Evolutionary conservation across 2,797 vertebrate genomes (phyloP), one percentile per base, ranked within the genome.

Genomic region (Macrochelys suwanniensis): DNA sequence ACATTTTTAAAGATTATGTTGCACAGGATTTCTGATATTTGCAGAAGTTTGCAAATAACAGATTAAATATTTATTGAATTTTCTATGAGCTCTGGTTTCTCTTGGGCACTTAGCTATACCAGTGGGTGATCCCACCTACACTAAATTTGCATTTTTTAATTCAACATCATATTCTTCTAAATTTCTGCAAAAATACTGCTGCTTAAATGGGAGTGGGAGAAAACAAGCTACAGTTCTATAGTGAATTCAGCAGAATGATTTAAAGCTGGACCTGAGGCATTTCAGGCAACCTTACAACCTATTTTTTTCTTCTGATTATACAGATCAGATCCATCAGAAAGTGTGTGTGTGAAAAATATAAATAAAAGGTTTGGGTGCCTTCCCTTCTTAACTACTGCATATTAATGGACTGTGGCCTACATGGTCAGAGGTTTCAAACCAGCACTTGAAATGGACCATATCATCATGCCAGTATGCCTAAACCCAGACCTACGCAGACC

Each of bases 141-240:
- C 11, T 65, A 23, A 87, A 90, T 97, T 94, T 96, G 83, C 21
- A 31, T 88, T 95, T 95, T 93, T 77, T 92, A 56, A 53, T 37
- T 78, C 45, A 85, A 94, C 61, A 54, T 12, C 59, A 21, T 26
- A 12, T 90, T 96, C 87, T 91, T 3, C 49, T 33, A 1, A 65
- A 82, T 90, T 93, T 45, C 84, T 93, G 80, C 10, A 78, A 95
- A 80, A 89, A 80, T 87, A 93, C 90, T 88, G 57, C 21, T 74
- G 21, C 89, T 96, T 90, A 93, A 61, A 26, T 81, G 45, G 19
- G 90, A 53, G 61, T 87, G 59, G 88, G 84, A 92, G 54, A 16
- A 87, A 92, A 94, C 80, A 95, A 80, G 71, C 80, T 93, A 50
- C 78, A 91, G 49, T 57, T 50, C 61, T 83, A 2, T 45, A 45